Base-by-base conservation (phyloP, 2,113 vertebrate genomes). In the Rhinoderma darwinii region DNA sequence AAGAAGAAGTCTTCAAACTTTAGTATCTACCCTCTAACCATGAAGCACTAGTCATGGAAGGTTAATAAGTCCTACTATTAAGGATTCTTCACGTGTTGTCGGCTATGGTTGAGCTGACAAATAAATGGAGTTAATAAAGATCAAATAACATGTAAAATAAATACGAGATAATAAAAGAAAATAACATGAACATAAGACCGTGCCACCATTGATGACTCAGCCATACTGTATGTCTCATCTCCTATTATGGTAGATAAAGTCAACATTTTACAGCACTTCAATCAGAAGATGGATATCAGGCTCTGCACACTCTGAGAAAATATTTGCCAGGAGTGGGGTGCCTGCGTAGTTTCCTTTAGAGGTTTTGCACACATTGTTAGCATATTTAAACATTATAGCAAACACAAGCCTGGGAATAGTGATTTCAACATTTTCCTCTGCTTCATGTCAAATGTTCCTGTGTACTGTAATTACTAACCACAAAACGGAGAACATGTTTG, bases 391-490 rank as follows among this genome's bases (percentile, higher is more conserved):
- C 22, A 9, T 9, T 44, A 75, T n/a, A 44, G 12, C 25, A 75
- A 39, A 30, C 43, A 47, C 70, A 39, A 73, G 20, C 35, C 18
- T 37, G 70, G 41, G 70, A 73, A 41, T 41, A 15, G 25, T 12
- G 43, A 17, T 47, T 76, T 27, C 73, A 27, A 5, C n/a, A 8
- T 1, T 76, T 41, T 50, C 43, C 27, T 77, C 74, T 77, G 74
- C 43, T 77, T 77, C 27, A 32, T 77, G 44, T 77, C 74, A 77
- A 77, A 76, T 30, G 44, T 51, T 77, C 17, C 15, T 77, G 27
- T 20, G 32, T 51, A 32, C 44, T 51, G 27, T 77, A 15, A 47
- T 50, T 22, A 3, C 73, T 8, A 51, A 77, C 43, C 41, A 30
- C 44, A 30, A 74, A 44, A 18, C 14, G 37, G 66, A 20, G 6